These are phyloP conservation scores for Sitobion miscanthi DNA, from an alignment of 1,140 invertebrate species.

Conservation along the genomic window DNA sequence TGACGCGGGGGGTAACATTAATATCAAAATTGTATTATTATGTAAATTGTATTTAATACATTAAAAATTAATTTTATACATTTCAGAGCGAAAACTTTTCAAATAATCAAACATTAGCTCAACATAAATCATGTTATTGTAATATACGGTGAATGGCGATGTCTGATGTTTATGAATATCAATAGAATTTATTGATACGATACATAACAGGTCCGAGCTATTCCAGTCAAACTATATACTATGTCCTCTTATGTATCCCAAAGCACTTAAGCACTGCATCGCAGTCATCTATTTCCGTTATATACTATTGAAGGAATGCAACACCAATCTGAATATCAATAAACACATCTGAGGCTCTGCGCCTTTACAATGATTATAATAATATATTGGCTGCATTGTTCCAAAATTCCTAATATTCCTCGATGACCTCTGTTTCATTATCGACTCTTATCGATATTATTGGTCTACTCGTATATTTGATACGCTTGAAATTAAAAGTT, in stretches of 20 bases:
- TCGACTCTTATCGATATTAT: neutral
- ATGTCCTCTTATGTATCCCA: neutral
- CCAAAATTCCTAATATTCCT: neutral
- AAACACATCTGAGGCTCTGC: neutral
- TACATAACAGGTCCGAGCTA: neutral
- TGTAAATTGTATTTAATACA: neutral
- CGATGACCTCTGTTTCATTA: neutral
- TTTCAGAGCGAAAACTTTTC: neutral
- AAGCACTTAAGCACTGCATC: no score
- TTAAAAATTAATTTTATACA: neutral
- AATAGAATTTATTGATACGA: neutral
- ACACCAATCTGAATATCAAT: neutral
- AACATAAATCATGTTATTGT: no score
- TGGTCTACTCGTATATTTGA: neutral
- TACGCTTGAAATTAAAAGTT: no score
- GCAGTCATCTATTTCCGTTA: neutral
- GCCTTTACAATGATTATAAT: neutral
- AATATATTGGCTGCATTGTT: neutral
- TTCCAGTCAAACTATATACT: neutral
- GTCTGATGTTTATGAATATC: neutral
- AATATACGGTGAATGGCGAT: neutral
- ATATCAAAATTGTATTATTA: neutral
- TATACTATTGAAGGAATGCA: neutral
- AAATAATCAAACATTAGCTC: neutral
- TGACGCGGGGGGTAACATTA: neutral